These are phyloP conservation scores for Diachasma alloeum DNA, from an alignment of 1,140 invertebrate species.

Conservation along the genomic window DNA sequence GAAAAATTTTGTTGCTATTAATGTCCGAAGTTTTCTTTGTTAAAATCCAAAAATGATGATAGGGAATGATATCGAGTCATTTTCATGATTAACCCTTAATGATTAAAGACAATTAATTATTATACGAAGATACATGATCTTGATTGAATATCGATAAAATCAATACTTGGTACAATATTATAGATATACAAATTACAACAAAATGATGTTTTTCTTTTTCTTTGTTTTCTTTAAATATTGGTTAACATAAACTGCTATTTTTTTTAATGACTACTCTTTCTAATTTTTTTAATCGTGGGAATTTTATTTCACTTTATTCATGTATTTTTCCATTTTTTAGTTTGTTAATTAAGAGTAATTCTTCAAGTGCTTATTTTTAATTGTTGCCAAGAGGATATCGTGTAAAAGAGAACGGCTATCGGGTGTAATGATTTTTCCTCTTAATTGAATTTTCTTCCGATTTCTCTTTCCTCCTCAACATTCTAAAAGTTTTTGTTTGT, in stretches of 20 bases:
- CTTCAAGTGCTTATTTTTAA: background rate
- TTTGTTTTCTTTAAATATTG: constrained; percentile 49
- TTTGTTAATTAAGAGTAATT: background rate
- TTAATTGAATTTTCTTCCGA: background rate
- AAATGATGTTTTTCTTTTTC: constrained; percentile 35
- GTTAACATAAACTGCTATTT: constrained; percentile 29
- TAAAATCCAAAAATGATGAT: background rate
- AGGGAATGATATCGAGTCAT: constrained; percentile 43
- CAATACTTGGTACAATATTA: constrained; percentile 59
- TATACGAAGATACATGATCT: constrained; percentile 55
- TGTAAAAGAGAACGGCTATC: constrained; percentile 34
- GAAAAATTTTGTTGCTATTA: constrained; percentile 8
- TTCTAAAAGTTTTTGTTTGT: background rate
- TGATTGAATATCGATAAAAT: constrained; percentile 57
- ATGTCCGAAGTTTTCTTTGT: constrained; percentile 15
- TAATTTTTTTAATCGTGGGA: background rate
- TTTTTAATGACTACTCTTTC: constrained; percentile 18
- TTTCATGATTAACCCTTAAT: constrained; percentile 48
- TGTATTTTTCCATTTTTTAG: constrained; percentile 13
- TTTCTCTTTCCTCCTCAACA: background rate
- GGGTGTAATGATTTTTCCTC: constrained; percentile 38
- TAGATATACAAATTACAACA: constrained; percentile 63
- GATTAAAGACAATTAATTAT: constrained; percentile 56
- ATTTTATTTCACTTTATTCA: constrained; percentile 32
- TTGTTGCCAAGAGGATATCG: background rate